Conservation (phyloP, 2,797 vertebrate species). For the Loriculus beryllinus region DNA sequence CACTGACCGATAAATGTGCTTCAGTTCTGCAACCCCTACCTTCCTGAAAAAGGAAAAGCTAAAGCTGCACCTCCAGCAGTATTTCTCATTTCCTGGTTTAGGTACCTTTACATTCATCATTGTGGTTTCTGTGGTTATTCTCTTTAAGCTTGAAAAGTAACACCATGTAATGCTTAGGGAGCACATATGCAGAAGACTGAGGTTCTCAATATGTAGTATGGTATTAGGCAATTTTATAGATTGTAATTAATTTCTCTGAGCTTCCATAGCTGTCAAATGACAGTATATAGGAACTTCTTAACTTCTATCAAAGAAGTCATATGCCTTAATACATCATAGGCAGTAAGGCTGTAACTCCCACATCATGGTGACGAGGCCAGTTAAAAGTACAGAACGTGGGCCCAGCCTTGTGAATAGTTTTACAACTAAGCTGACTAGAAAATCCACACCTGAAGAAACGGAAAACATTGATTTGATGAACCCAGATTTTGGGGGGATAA, state of each 20-base stretch:
- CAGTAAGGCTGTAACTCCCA: neutral
- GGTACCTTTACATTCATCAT: neutral
- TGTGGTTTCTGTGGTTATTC: neutral
- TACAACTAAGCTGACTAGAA: neutral
- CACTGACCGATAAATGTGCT: neutral
- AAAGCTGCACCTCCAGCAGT: neutral
- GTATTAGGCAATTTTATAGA: neutral
- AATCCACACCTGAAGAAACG: neutral
- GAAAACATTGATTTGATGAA: neutral
- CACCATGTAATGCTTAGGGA: neutral
- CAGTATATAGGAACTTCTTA: neutral
- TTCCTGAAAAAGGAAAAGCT: neutral
- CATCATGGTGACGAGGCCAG: fast-evolving
- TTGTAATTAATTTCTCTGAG: neutral
- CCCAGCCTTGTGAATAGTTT: neutral
- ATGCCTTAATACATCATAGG: neutral
- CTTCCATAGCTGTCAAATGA: fast-evolving
- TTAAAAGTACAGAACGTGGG: fast-evolving
- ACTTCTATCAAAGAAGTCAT: too few species aligned
- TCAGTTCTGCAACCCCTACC: neutral
- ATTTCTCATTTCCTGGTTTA: neutral
- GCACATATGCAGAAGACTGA: neutral
- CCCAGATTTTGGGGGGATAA: neutral
- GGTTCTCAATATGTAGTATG: fast-evolving
- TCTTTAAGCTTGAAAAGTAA: neutral